phyloP scores from a whole-genome alignment of 1,140 invertebrate species.

The Panagrolaimus sp. region DNA sequence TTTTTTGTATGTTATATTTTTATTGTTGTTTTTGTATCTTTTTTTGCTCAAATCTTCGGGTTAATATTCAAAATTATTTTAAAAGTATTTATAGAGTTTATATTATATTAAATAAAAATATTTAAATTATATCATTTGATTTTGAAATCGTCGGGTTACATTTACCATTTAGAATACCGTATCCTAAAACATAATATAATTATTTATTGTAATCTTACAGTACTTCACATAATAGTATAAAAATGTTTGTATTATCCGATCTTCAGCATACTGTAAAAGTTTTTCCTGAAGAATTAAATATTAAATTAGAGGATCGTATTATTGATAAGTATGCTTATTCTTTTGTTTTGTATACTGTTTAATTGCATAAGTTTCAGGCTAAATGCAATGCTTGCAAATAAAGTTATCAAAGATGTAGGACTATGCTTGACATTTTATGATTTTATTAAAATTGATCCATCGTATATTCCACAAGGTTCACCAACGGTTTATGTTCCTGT shows the following conservation, averaged over 20 bases:
- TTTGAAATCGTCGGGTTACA: too few relatives aligned
- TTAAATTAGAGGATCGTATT: constrained; percentile 18
- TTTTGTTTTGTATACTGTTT: constrained; percentile 15
- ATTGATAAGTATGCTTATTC: constrained; percentile 15
- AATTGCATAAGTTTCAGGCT: not conserved
- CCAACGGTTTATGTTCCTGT: constrained; percentile 24
- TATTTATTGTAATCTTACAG: too few relatives aligned
- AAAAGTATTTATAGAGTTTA: too few relatives aligned
- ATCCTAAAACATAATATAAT: too few relatives aligned
- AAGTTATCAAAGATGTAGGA: constrained; percentile 28
- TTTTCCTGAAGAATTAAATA: constrained; percentile 11
- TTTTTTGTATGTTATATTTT: constrained; percentile 7
- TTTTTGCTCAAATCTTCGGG: too few relatives aligned
- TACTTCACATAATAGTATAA: not conserved
- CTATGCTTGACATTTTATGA: constrained; percentile 31
- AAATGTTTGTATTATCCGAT: constrained; percentile 22
- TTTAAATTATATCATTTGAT: too few relatives aligned
- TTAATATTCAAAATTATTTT: too few relatives aligned
- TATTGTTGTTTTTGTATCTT: not conserved
- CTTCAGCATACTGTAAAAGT: constrained; percentile 26
- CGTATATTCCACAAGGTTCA: constrained; percentile 24
- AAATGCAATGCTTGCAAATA: constrained; percentile 11
- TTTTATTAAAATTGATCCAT: constrained; percentile 24
- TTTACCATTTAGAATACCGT: too few relatives aligned
- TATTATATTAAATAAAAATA: too few relatives aligned